phyloP scores from a whole-genome alignment of 2,113 vertebrate species.

The Coptodon bakossiorum region DNA sequence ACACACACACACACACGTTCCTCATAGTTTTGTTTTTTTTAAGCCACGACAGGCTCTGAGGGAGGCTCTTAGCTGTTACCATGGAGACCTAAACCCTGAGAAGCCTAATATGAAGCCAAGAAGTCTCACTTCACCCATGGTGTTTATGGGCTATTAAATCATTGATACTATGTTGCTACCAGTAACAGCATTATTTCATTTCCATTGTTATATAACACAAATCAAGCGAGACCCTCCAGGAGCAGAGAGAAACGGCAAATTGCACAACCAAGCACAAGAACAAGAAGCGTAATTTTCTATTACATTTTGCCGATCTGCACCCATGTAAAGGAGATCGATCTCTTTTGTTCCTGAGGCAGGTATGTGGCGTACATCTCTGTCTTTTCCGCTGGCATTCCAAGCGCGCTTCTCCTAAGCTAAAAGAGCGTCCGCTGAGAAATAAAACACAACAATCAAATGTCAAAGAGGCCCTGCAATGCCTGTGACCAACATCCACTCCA shows the following conservation, averaged over 20 bases:
- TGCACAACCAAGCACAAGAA: background rate
- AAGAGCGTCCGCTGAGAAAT: background rate
- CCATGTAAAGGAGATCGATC: background rate
- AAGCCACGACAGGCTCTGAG: conserved; percentile 37
- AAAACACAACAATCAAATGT: conserved; percentile 10
- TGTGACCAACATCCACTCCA: background rate
- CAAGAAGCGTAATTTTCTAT: background rate
- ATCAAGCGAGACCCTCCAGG: background rate
- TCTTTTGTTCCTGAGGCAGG: background rate
- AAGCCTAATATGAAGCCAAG: conserved; percentile 44
- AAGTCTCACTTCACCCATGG: conserved; percentile 41
- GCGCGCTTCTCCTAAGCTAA: background rate
- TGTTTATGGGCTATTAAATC: conserved; percentile 51
- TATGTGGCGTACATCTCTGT: background rate
- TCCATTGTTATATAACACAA: conserved; percentile 44
- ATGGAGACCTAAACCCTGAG: conserved; percentile 63
- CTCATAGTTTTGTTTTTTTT: background rate
- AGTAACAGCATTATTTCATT: conserved; percentile 43
- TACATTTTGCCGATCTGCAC: background rate
- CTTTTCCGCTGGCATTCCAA: background rate
- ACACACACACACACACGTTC: background rate
- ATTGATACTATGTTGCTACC: conserved; percentile 41
- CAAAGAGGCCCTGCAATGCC: conserved; percentile 3
- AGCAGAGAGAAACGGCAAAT: background rate
- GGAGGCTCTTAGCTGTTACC: conserved; percentile 60